phyloP scores from a whole-genome alignment of 2,888 invertebrate species.

The Ophioninae sp. region DNA sequence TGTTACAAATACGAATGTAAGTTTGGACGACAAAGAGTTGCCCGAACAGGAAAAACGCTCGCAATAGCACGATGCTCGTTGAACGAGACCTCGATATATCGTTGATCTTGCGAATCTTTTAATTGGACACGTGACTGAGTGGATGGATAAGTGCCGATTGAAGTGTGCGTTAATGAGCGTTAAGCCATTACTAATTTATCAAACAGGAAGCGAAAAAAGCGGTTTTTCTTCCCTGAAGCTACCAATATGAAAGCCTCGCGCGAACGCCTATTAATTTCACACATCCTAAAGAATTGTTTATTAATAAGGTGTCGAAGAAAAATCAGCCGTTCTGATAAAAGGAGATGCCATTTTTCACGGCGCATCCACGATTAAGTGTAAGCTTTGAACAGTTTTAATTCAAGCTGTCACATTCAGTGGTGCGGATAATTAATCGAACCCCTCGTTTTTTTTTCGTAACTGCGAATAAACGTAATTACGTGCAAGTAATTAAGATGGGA shows the following conservation, averaged over 20 bases:
- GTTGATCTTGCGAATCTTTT: neutral
- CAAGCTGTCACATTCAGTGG: neutral
- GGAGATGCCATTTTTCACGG: neutral
- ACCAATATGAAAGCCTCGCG: neutral
- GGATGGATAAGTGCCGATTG: neutral
- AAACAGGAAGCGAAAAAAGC: neutral
- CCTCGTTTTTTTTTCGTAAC: neutral
- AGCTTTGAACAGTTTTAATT: neutral
- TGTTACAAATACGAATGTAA: conserved; percentile 22
- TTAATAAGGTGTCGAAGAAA: neutral
- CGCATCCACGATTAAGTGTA: neutral
- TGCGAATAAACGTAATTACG: conserved; percentile 13
- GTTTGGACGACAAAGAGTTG: conserved; percentile 32
- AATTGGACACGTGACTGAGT: neutral
- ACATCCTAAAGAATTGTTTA: too few relatives aligned
- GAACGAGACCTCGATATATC: conserved; percentile 34
- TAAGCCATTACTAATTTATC: neutral
- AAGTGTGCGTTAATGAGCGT: neutral
- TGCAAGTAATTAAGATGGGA: neutral
- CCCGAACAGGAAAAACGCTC: neutral
- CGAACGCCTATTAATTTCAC: too few relatives aligned
- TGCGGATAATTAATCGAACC: conserved; percentile 1
- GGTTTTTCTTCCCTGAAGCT: neutral
- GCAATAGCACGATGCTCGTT: conserved; percentile 15
- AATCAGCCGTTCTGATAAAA: neutral